Evolutionary conservation across 2,797 vertebrate genomes (phyloP), one percentile per base, ranked within the genome.

Genomic region (Brotula barbata): DNA sequence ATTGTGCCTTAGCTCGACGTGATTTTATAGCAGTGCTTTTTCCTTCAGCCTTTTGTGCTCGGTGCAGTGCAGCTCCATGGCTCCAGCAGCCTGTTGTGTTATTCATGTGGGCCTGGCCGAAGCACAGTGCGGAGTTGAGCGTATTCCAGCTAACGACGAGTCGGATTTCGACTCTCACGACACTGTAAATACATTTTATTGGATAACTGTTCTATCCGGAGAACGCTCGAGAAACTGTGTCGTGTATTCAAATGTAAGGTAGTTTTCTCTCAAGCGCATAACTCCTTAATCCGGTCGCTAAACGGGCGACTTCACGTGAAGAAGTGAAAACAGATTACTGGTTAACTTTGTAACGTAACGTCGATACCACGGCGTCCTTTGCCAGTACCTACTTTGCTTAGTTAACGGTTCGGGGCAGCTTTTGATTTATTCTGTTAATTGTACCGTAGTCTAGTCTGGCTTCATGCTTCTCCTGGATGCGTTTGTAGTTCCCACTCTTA

Each of bases 91-190:
- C 85, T 88, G 88, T 90, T 89, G 87, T 92, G 90, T 92, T 92
- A 91, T 93, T 92, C 90, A 90, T 92, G 89, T 80, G 89, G 90
- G 88, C 90, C 91, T 87, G 74, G 75, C 75, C 56, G 45, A 39
- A 31, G 69, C 74, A 73, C 75, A 88, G 82, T 87, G 90, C 86
- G 85, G 79, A 81, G 68, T 90, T 90, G 87, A 88, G 89, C 89
- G 81, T 78, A 86, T 81, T 89, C 75, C 61, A 68, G 41, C 66
- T 33, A 51, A 51, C 36, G 15, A 40, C 49, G 23, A 28, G 39
- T 46, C n/a, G 52, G 33, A 43, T 54, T 59, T 71, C 52, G 6
- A 17, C 21, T 42, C 45, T 50, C 58, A 42, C 58, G 4, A 44
- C 63, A 52, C 60, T 59, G 64, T 53, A 48, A 72, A 23, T 7